Conservation (phyloP, 1,140 invertebrate species). For the Wiebesia pumilae region DNA sequence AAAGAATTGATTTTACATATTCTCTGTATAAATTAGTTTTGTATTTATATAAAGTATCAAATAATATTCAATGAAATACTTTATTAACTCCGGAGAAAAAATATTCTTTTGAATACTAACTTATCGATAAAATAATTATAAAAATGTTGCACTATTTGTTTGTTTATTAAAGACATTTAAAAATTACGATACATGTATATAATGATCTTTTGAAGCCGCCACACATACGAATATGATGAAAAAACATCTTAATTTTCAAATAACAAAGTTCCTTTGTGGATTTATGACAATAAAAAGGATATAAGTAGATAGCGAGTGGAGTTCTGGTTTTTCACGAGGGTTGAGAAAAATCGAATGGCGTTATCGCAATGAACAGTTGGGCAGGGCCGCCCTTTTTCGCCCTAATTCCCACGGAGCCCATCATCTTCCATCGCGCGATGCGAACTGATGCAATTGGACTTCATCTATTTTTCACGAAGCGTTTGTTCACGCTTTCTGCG, state of each 20-base stretch:
- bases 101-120: too few species aligned
- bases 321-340: neutral
- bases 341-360: constrained; percentile 18
- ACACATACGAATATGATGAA: neutral
- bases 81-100: too few species aligned
- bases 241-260: neutral
- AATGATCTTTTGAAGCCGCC: neutral
- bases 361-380: neutral
- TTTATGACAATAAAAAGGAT: neutral
- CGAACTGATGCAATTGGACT: constrained; percentile 21
- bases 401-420: constrained; percentile 23
- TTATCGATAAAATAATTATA: too few species aligned
- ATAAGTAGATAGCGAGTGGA: neutral
- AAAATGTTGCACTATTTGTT: too few species aligned
- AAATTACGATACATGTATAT: neutral
- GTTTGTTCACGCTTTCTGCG: constrained; percentile 5
- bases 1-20: neutral
- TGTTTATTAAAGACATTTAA: too few species aligned
- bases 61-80: too few species aligned
- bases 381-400: neutral
- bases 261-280: neutral
- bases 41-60: neutral
- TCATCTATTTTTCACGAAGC: constrained; percentile 31
- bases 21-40: neutral
- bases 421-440: neutral